These are phyloP conservation scores for Dasyornis broadbenti DNA, from an alignment of 2,113 vertebrate species.

Conservation along the genomic window DNA sequence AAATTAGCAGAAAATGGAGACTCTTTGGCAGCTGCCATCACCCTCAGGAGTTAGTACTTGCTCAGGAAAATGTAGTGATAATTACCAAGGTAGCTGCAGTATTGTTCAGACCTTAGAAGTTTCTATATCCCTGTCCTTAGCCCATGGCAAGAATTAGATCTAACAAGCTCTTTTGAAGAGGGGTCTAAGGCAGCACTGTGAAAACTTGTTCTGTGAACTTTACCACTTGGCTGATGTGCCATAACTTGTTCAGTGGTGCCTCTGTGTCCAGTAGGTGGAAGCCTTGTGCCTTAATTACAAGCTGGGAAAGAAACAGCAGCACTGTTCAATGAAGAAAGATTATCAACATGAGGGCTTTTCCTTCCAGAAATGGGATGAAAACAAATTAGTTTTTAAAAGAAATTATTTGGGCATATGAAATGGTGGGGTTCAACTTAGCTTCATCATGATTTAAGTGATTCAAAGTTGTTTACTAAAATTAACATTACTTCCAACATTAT, in stretches of 20 bases:
- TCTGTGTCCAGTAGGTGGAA: neutral
- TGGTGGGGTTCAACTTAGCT: neutral
- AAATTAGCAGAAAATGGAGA: neutral
- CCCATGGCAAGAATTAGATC: neutral
- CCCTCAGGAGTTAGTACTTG: neutral
- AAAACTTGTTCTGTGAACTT: neutral
- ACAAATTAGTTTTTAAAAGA: neutral
- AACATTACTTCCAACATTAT: neutral
- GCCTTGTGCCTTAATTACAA: neutral
- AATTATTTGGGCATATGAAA: neutral
- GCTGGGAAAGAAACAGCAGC: neutral
- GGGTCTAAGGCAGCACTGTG: neutral
- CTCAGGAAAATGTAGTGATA: neutral
- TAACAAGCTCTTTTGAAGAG: neutral
- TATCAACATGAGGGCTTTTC: neutral
- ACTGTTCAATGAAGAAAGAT: neutral
- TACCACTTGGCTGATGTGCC: fast-evolving
- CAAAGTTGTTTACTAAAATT: neutral
- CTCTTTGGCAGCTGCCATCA: neutral
- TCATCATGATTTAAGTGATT: neutral
- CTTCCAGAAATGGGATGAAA: neutral
- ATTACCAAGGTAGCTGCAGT: neutral
- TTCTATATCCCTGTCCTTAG: neutral
- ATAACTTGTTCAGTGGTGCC: neutral
- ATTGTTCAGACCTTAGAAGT: neutral